These are phyloP conservation scores for Nothobranchius furzeri DNA, from an alignment of 2,113 vertebrate species.

Conservation along the genomic window DNA sequence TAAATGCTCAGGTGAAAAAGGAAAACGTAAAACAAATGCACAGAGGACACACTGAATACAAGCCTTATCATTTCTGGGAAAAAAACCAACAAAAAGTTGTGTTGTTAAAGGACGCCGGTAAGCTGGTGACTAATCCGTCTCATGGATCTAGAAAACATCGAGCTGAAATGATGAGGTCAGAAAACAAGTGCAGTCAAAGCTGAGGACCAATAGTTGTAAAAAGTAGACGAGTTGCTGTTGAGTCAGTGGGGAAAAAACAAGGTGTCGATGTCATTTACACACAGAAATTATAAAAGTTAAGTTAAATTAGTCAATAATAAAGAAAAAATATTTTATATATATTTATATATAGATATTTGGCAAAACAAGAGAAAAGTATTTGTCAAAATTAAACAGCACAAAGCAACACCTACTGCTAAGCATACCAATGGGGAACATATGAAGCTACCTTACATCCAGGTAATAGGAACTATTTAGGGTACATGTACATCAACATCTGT, in stretches of 20 bases:
- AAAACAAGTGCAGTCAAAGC: slow-evolving; percentile 81
- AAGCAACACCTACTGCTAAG: slow-evolving; percentile 92
- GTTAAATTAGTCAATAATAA: slow-evolving; percentile 64
- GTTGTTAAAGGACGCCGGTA: slow-evolving; percentile 74
- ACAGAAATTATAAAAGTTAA: slow-evolving; percentile 34
- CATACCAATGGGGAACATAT: slow-evolving; percentile 90
- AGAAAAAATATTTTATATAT: slow-evolving; percentile 60
- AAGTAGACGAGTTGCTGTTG: slow-evolving; percentile 83
- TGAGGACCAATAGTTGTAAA: slow-evolving; percentile 87
- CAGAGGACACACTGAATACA: slow-evolving; percentile 94
- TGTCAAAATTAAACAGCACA: slow-evolving; percentile 83
- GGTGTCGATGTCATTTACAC: slow-evolving; percentile 56
- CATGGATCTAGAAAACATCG: slow-evolving; percentile 81
- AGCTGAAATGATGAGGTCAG: slow-evolving; percentile 36
- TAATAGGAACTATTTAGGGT: slow-evolving; percentile 85
- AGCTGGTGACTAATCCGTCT: slow-evolving; percentile 75
- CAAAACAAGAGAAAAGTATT: slow-evolving; percentile 64
- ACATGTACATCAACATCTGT: slow-evolving; percentile 89
- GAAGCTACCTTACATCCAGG: slow-evolving; percentile 94
- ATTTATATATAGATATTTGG: slow-evolving; percentile 84
- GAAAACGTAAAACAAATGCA: slow-evolving; percentile 79
- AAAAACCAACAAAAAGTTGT: slow-evolving; percentile 69
- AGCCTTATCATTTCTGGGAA: slow-evolving; percentile 59
- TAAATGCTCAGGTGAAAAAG: slow-evolving; percentile 92
- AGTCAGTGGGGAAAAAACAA: slow-evolving; percentile 46